Percentiles rank a stretch among this genome's conserved stretches.
Conservation (phyloP, 1,140 invertebrate genomes). For the Drosophila neocordata region DNA sequence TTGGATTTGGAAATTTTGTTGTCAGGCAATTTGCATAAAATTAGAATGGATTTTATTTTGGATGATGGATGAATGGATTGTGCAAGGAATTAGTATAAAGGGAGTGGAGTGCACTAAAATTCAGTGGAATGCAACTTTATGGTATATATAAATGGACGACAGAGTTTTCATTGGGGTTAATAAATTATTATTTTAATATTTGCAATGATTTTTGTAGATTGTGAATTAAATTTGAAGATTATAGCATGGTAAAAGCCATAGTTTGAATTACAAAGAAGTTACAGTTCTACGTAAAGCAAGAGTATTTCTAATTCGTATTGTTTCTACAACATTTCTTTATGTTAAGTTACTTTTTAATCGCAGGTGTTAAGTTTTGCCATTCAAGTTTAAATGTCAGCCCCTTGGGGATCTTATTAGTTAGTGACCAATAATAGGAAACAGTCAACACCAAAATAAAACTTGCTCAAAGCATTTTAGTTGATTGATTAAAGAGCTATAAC, state of each 20-base stretch:
- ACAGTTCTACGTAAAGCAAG: too few species aligned
- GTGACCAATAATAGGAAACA: neutral
- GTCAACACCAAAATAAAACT: neutral
- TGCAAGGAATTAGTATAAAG: slow-evolving; percentile 10
- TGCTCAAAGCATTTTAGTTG: neutral
- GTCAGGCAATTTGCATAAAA: slow-evolving; percentile 35
- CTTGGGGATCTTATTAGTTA: neutral
- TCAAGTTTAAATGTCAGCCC: neutral
- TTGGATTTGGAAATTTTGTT: slow-evolving; percentile 14
- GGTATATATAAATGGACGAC: neutral
- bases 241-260: neutral
- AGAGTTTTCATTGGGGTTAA: neutral
- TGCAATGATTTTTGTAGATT: neutral
- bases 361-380: too few species aligned
- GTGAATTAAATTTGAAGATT: neutral
- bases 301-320: too few species aligned
- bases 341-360: too few species aligned
- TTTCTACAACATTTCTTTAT: too few species aligned
- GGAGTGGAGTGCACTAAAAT: neutral
- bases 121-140: neutral
- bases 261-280: neutral
- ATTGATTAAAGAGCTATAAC: neutral
- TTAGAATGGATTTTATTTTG: slow-evolving; percentile 16
- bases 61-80: slow-evolving; percentile 10
- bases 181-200: neutral